Evolutionary conservation across 64 coral and sea anemone genomes (phyloP).

Genomic region (Pocillopora damicornis): DNA sequence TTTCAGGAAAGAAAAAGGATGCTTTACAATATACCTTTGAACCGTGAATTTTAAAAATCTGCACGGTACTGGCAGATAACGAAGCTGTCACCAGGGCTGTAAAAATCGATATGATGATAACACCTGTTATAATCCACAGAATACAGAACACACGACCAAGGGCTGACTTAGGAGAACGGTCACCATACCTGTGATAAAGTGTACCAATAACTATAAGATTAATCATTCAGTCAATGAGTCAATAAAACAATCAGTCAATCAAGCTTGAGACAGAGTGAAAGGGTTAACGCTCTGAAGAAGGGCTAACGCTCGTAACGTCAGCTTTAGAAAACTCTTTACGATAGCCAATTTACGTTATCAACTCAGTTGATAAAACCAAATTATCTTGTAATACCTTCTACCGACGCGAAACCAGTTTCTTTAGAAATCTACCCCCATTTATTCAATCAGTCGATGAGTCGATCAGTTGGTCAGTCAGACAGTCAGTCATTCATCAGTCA

Average conservation of each 20-base stretch:
- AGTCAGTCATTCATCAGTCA: too few relatives aligned
- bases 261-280: neutral
- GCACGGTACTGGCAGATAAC: constrained; percentile 76
- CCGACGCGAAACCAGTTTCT: too few relatives aligned
- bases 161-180: constrained; percentile 85
- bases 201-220: neutral
- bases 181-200: constrained; percentile 55
- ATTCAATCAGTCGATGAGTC: too few relatives aligned
- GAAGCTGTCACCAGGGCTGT: constrained; percentile 86
- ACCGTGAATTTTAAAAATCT: constrained; percentile 78
- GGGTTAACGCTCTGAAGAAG: too few relatives aligned
- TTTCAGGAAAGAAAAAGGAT: neutral
- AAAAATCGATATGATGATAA: constrained; percentile 84
- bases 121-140: constrained; percentile 84
- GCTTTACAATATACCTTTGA: constrained; percentile 41
- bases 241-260: neutral
- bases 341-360: too few relatives aligned
- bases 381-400: too few relatives aligned
- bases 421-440: too few relatives aligned
- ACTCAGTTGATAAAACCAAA: too few relatives aligned
- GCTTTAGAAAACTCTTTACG: too few relatives aligned
- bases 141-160: constrained; percentile 86
- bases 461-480: too few relatives aligned
- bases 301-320: too few relatives aligned
- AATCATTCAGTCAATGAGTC: neutral